These are phyloP conservation scores for Trogon melanurus DNA, from an alignment of 2,113 vertebrate species.

Conservation along the genomic window DNA sequence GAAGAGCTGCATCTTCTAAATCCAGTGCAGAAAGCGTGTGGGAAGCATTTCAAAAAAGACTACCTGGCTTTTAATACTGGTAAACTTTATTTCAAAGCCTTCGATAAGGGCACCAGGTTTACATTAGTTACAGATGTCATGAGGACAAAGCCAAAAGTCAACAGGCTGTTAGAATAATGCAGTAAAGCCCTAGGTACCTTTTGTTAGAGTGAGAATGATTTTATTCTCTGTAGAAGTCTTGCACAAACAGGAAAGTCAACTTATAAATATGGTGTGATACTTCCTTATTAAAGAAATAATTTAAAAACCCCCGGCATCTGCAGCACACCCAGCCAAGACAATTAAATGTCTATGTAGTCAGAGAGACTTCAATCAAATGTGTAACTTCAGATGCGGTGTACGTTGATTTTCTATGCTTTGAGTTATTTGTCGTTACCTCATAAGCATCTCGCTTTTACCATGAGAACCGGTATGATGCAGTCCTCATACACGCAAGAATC, in stretches of 20 bases:
- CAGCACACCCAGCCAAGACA: neutral
- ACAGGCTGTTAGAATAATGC: neutral
- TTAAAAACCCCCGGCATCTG: neutral
- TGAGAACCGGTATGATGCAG: neutral
- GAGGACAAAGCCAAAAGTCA: constrained; percentile 11
- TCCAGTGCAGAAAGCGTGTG: neutral
- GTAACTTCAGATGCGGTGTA: neutral
- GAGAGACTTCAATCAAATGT: neutral
- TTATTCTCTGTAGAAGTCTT: neutral
- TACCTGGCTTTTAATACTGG: neutral
- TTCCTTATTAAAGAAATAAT: neutral
- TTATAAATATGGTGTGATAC: neutral
- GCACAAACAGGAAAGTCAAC: neutral
- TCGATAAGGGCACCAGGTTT: neutral
- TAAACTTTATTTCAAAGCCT: neutral
- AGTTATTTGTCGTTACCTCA: neutral
- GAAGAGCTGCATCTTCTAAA: neutral
- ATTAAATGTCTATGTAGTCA: neutral
- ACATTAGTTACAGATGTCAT: neutral
- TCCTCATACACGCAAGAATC: neutral
- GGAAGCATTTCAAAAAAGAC: neutral
- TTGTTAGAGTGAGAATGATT: neutral
- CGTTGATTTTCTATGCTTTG: neutral
- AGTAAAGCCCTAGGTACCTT: neutral
- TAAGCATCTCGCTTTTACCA: neutral